phyloP scores from a whole-genome alignment of 2,113 vertebrate genomes.

The Odobenus rosmarus region DNA sequence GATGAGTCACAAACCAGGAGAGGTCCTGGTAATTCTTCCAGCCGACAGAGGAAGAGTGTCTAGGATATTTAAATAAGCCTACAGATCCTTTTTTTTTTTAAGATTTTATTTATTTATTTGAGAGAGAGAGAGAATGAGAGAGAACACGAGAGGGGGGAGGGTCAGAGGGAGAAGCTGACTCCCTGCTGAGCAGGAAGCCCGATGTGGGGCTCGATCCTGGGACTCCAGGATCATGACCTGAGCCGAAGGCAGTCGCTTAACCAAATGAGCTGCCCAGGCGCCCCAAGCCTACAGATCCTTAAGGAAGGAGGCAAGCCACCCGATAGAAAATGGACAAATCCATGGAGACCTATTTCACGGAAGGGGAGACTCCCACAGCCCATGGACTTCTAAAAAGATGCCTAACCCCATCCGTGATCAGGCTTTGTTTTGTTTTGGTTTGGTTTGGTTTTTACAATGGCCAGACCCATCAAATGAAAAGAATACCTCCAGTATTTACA shows the following conservation, averaged over 20 bases:
- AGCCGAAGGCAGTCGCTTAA: too few relatives aligned
- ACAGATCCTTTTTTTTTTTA: neutral
- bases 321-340: fast-evolving
- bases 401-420: neutral
- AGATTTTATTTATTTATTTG: too few relatives aligned
- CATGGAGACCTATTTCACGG: neutral
- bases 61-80: neutral
- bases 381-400: neutral
- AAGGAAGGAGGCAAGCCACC: neutral
- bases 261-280: too few relatives aligned
- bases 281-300: neutral
- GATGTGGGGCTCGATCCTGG: too few relatives aligned
- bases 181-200: too few relatives aligned
- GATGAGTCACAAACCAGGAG: neutral
- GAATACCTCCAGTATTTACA: neutral
- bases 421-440: neutral
- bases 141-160: too few relatives aligned
- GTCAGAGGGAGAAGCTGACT: too few relatives aligned
- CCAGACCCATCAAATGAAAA: neutral
- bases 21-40: neutral
- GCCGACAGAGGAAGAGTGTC: neutral
- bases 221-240: too few relatives aligned
- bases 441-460: neutral
- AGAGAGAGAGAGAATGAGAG: too few relatives aligned
- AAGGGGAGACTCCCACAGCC: neutral